Base-by-base conservation (phyloP, 2,888 invertebrate species). In the Dioctria rufipes region DNA sequence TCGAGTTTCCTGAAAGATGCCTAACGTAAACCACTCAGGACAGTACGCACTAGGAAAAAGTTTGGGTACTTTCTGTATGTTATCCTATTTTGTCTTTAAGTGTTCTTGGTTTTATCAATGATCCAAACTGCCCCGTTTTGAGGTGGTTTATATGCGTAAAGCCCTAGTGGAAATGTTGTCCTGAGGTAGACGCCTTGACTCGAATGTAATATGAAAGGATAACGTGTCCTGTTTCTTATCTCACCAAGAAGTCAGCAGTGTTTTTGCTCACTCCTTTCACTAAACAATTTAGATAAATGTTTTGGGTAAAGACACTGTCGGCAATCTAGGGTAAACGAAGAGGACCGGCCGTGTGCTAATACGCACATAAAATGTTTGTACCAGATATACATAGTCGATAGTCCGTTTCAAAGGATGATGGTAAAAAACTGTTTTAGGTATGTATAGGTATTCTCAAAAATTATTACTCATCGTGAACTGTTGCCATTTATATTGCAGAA, bases 251-350 rank as follows among this genome's bases (percentile, higher is more conserved):
- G 66, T 66, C 73, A 60, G 67, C 75, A 73, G 79, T 82, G 78
- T 80, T 80, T 82, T 82, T 80, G 65, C 78, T 66, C 40, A 78
- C 82, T 67, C 60, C 75, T 77, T 81, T 77, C 78, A 80, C 80
- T 78, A 81, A 82, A 82, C 82, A 81, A 82, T 82, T 82, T 82
- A 82, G 82, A 82, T 82, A 82, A 82, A 82, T 82, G 82, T 80
- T 73, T 80, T 69, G 75, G 81, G 66, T 13, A 61, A 60, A n/a
- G 63, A 78, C 42, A 66, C 51, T 69, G 39, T 63, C 51, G 51
- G 46, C 75, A 75, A 75, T 75, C 75, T 75, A 42, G 75, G 75
- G 75, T 58, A 75, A 75, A 6, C 61, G 75, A 43, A 40, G 13
- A 9, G 43, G 43, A 46, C 46, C 5, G 40, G 58, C 73, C 39